A percentile compares a stretch with the other conserved stretches of the same genome.
These are phyloP conservation scores for Falcunculus frontatus DNA, from an alignment of 2,113 vertebrate genomes.

Conservation along the genomic window DNA sequence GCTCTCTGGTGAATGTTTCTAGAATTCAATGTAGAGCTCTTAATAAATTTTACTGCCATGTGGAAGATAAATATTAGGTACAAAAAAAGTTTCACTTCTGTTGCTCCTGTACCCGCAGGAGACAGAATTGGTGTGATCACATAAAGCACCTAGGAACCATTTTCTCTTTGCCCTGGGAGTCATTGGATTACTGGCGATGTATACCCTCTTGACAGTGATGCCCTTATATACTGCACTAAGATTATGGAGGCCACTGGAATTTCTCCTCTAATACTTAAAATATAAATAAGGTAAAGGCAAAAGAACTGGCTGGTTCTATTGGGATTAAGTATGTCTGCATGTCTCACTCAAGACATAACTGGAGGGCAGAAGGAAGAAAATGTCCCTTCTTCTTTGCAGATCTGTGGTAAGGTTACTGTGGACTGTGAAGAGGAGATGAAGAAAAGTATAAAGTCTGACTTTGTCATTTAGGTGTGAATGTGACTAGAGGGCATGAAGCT, in stretches of 20 bases:
- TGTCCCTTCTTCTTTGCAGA: not conserved
- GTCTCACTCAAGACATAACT: not conserved
- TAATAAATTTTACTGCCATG: not conserved
- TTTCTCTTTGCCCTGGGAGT: not conserved
- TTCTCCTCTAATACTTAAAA: not conserved
- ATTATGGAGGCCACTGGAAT: not conserved
- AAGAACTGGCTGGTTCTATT: not conserved
- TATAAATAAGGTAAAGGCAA: not conserved
- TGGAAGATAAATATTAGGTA: not conserved
- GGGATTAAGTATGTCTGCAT: not conserved
- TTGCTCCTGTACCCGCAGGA: not conserved
- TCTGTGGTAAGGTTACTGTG: not conserved
- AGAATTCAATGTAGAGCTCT: not conserved
- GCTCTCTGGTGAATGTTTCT: not conserved
- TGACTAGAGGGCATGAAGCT: conserved; percentile 2
- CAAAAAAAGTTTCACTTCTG: not conserved
- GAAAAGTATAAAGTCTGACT: not conserved
- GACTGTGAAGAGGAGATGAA: conserved; percentile 16
- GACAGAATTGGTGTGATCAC: not conserved
- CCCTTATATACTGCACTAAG: not conserved
- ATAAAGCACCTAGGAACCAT: not conserved
- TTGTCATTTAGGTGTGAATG: conserved; percentile 30
- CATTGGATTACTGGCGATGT: not conserved
- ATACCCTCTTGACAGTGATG: not conserved
- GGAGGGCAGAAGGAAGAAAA: not conserved